Conservation (phyloP, 2,797 vertebrate genomes). For the Periparus ater region DNA sequence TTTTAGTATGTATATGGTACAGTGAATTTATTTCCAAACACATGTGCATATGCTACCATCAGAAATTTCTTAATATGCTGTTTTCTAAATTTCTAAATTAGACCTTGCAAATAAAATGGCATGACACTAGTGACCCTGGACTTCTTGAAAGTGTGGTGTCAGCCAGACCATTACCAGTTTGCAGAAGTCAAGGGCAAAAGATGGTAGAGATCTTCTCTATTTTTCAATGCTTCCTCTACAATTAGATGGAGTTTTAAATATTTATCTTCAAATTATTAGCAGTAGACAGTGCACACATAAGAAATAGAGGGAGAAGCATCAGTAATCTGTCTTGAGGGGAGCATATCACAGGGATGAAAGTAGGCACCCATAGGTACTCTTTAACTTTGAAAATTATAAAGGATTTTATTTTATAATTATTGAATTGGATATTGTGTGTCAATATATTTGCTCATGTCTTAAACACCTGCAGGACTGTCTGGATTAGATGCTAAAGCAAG, state of each 20-base stretch:
- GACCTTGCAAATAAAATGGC: background rate
- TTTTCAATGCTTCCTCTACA: background rate
- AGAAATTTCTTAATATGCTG: background rate
- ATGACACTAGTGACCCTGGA: background rate
- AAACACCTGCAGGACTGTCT: slow-evolving; percentile 82
- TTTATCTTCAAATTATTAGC: background rate
- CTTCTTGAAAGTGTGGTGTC: background rate
- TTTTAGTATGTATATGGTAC: background rate
- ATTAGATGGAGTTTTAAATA: background rate
- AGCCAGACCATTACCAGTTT: background rate
- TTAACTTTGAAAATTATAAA: background rate
- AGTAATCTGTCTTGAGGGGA: background rate
- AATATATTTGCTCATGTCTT: slow-evolving; percentile 13
- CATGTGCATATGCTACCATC: background rate
- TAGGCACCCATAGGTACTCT: background rate
- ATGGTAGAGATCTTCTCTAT: background rate
- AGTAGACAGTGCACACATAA: background rate
- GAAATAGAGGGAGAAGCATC: background rate
- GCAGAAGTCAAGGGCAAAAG: background rate
- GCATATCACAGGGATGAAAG: background rate
- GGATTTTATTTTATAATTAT: background rate
- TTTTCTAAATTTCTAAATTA: background rate
- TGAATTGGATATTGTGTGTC: background rate
- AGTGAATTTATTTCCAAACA: background rate
- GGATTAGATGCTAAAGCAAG: slow-evolving; percentile 98